Evolutionary conservation across 2,888 invertebrate genomes (phyloP).

Genomic region (Tetranychus truncatus): DNA sequence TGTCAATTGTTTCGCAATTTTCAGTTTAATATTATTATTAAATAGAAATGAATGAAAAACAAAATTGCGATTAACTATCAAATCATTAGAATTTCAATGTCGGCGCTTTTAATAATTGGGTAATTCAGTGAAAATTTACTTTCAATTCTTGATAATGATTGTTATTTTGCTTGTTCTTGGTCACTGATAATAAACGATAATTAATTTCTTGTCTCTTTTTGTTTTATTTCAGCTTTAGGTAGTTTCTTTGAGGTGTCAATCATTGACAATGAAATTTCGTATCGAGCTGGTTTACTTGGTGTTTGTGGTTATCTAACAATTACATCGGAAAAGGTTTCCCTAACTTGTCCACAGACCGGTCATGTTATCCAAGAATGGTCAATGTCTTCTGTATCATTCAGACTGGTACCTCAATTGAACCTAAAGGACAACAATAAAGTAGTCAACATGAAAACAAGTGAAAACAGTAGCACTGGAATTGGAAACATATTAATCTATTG

Average conservation of each 20-base stretch:
- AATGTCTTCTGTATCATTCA: not conserved
- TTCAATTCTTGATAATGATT: not conserved
- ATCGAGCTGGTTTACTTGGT: conserved; percentile 24
- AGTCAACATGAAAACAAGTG: not conserved
- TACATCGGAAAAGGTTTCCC: conserved; percentile 22
- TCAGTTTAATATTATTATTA: no score
- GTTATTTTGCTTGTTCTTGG: not conserved
- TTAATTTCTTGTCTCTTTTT: not conserved
- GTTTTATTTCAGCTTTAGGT: conserved; percentile 2
- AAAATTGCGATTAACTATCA: no score
- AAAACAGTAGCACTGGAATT: conserved; percentile 5
- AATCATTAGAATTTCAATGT: no score
- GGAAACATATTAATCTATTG: conserved; percentile 11
- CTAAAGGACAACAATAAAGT: conserved; percentile 3
- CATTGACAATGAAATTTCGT: conserved; percentile 25
- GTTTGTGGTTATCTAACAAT: conserved; percentile 25
- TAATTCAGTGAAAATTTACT: no score
- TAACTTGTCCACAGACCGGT: conserved; percentile 24
- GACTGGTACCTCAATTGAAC: not conserved
- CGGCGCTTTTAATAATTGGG: no score
- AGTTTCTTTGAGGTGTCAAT: conserved; percentile 24
- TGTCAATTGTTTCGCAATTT: no score
- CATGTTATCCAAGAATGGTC: conserved; percentile 27
- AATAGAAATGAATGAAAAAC: no score
- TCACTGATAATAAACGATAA: not conserved